Evolutionary conservation across 1,140 invertebrate genomes (phyloP).

Genomic region (Patella vulgata): DNA sequence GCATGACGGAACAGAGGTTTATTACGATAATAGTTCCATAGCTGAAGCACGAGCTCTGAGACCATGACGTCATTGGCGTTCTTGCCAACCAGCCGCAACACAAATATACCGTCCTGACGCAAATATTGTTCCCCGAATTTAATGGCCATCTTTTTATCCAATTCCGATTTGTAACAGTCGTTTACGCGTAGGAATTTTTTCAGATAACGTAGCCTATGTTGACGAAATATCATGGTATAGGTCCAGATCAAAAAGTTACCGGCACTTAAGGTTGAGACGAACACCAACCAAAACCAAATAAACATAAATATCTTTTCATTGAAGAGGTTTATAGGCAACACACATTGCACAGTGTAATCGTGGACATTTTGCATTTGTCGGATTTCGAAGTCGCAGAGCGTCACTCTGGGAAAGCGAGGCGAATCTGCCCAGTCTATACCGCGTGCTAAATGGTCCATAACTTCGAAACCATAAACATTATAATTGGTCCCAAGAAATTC

Average conservation of each 20-base stretch:
- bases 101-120: conserved; percentile 69
- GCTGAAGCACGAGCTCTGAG: conserved; percentile 68
- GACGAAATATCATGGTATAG: conserved; percentile 65
- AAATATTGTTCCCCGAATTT: conserved; percentile 70
- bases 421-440: conserved; percentile 60
- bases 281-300: conserved; percentile 73
- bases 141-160: conserved; percentile 62
- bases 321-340: conserved; percentile 71
- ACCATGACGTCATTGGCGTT: conserved; percentile 71
- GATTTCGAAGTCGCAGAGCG: conserved; percentile 65
- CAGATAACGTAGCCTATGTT: conserved; percentile 64
- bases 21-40: conserved; percentile 67
- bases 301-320: conserved; percentile 73
- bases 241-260: conserved; percentile 66
- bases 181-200: conserved; percentile 67
- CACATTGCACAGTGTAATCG: conserved; percentile 69
- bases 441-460: conserved; percentile 60
- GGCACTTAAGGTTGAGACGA: conserved; percentile 68
- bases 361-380: conserved; percentile 64
- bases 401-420: conserved; percentile 67
- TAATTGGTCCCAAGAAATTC: conserved; percentile 69
- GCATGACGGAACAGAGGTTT: conserved; percentile 61
- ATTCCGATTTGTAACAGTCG: conserved; percentile 60
- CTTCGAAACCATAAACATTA: conserved; percentile 68
- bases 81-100: conserved; percentile 68